These are phyloP conservation scores for Neopipo cinnamomea DNA, from an alignment of 2,113 vertebrate species.

Conservation along the genomic window DNA sequence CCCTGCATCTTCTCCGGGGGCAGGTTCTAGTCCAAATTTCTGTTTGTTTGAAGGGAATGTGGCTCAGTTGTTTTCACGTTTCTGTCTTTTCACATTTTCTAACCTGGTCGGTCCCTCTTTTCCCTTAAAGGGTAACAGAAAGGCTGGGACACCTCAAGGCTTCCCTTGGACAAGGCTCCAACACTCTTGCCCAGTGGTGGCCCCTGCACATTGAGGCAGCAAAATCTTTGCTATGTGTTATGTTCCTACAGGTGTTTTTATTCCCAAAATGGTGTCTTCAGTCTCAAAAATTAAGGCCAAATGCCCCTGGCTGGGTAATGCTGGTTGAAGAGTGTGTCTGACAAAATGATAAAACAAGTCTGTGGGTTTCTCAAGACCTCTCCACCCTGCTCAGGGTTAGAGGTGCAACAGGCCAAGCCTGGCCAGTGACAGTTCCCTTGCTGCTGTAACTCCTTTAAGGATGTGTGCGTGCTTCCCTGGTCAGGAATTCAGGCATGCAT, in stretches of 20 bases:
- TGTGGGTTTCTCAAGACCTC: slow-evolving; percentile 5
- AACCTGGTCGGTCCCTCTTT: neutral
- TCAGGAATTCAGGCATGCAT: neutral
- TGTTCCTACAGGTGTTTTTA: slow-evolving; percentile 3
- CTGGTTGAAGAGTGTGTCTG: neutral
- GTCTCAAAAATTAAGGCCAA: slow-evolving; percentile 36
- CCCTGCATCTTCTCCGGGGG: neutral
- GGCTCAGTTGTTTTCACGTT: neutral
- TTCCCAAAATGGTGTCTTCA: neutral
- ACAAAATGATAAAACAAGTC: slow-evolving; percentile 35
- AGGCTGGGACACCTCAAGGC: neutral
- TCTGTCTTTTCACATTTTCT: neutral
- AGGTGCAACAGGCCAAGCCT: neutral
- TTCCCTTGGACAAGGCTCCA: neutral
- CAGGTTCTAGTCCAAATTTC: neutral
- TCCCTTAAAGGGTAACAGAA: neutral
- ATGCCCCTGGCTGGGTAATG: neutral
- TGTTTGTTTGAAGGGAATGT: neutral
- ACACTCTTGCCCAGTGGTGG: neutral
- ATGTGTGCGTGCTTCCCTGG: neutral
- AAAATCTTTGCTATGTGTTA: slow-evolving; percentile 15
- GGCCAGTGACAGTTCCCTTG: neutral
- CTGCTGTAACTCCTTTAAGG: neutral
- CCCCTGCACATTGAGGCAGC: neutral
- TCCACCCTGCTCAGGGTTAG: neutral